Percentiles rank a stretch among this genome's conserved stretches.
Evolutionary conservation across 2,113 vertebrate genomes (phyloP).

Genomic region (Pelobates fuscus): DNA sequence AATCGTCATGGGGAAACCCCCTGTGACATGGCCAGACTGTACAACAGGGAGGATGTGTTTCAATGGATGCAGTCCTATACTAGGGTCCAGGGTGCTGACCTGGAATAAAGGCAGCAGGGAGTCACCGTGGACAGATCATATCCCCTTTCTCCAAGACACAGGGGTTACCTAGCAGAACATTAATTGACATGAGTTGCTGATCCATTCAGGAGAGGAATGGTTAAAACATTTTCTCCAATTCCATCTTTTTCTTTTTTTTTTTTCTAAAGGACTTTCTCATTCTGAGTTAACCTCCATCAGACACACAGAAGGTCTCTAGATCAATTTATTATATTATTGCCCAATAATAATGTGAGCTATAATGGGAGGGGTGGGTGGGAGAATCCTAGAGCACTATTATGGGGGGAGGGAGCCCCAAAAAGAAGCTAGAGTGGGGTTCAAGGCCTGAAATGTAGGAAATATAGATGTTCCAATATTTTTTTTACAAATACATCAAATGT

Average conservation of each 20-base stretch:
- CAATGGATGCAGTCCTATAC: conserved; percentile 63
- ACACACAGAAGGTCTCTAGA: conserved; percentile 3
- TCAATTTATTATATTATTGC: not conserved
- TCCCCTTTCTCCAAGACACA: not conserved
- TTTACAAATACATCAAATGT: too few species aligned
- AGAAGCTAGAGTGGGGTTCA: too few species aligned
- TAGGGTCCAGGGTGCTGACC: conserved; percentile 43
- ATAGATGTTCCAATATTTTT: too few species aligned
- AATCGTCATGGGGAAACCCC: conserved; percentile 77
- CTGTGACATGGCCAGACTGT: conserved; percentile 70
- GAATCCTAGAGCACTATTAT: conserved; percentile 14
- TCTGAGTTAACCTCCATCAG: too few species aligned
- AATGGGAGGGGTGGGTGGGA: not conserved
- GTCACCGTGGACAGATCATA: not conserved
- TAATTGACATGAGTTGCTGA: not conserved
- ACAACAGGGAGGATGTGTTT: conserved; percentile 62
- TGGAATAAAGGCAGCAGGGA: conserved; percentile 23
- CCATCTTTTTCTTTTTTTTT: conserved; percentile 25
- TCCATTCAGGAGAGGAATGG: not conserved
- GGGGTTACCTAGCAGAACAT: not conserved
- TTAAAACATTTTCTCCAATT: conserved; percentile 46
- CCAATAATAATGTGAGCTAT: not conserved
- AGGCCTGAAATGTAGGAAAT: too few species aligned
- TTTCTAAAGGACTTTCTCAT: conserved; percentile 70
- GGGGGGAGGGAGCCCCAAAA: conserved; percentile 4